Base-by-base conservation (phyloP, 2,797 vertebrate genomes). In the Podarcis siculus region DNA sequence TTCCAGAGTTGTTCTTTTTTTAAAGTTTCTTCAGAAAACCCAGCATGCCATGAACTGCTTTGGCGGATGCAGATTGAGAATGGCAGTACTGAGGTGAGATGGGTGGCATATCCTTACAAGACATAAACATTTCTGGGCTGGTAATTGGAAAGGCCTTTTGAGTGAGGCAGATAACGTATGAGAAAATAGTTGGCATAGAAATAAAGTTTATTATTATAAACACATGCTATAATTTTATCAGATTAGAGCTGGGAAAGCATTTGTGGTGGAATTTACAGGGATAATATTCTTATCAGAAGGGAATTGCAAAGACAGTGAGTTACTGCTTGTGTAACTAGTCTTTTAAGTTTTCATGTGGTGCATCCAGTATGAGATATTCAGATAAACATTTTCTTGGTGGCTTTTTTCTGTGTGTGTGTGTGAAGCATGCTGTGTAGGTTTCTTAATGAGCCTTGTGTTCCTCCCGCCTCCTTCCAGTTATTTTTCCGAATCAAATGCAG, bases 401-500 rank as follows among this genome's bases (percentile, higher is more conserved):
- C 27, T 79, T 69, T n/a, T 67, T 94, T 94, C 93, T 49, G 49
- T 49, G 45, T 49, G 10, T 49, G 45, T 94, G 89, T 94, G 87
- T 90, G 95, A 93, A 96, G 95, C 94, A 96, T 92, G 93, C 90
- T 92, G 89, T 94, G 89, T 90, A 91, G 84, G 86, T 94, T 84
- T 93, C 92, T 95, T 94, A 94, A 92, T 92, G 90, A 94, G 87
- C 73, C 87, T 91, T 92, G 88, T 92, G 89, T 93, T 84, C 83
- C 25, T 78, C 15, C n/a, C 23, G 0, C 89, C 94, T 92, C 55
- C 87, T 95, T 90, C 84, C 90, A 93, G 91, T 96, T 96, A 91
- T 94, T 96, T 96, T 94, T 87, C 95, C 91, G 97, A 97, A 97
- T 97, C 86, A 3, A 97, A 96, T 95, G 89, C 96, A 97, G 96